These are phyloP conservation scores for Cladopsammia gracilis DNA, from an alignment of 64 coral and sea anemone species.

Conservation along the genomic window DNA sequence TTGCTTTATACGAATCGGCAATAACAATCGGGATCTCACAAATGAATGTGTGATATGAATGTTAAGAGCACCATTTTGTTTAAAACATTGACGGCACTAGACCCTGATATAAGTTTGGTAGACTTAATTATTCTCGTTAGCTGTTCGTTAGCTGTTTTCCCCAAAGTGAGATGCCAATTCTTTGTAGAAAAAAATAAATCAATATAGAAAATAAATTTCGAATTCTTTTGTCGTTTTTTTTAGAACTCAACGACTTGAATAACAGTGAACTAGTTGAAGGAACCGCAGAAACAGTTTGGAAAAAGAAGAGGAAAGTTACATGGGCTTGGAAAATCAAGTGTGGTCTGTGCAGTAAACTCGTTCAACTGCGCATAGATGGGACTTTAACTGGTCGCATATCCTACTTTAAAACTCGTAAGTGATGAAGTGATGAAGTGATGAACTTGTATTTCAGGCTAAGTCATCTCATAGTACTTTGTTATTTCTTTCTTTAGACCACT, in stretches of 20 bases:
- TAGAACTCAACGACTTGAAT: slow-evolving; percentile 28
- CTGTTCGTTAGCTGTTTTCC: slow-evolving; percentile 45
- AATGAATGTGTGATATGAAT: slow-evolving; percentile 44
- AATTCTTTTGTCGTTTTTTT: slow-evolving; percentile 51
- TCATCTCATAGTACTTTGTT: slow-evolving; percentile 32
- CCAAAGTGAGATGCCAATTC: slow-evolving; percentile 10
- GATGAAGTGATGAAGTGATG: not conserved
- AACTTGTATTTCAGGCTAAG: not conserved
- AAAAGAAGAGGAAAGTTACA: slow-evolving; percentile 49
- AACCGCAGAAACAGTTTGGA: slow-evolving; percentile 32
- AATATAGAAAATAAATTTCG: slow-evolving; percentile 48
- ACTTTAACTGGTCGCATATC: not conserved
- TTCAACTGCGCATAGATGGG: slow-evolving; percentile 50
- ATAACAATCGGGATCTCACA: not conserved
- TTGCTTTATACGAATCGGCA: too few relatives aligned
- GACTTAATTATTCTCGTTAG: slow-evolving; percentile 16
- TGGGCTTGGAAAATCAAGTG: slow-evolving; percentile 61
- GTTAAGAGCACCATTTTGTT: slow-evolving; percentile 20
- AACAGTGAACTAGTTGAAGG: slow-evolving; percentile 49
- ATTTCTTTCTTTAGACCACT: slow-evolving; percentile 60
- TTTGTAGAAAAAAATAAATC: slow-evolving; percentile 2
- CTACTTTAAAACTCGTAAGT: too few relatives aligned
- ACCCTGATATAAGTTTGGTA: too few relatives aligned
- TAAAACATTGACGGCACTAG: slow-evolving; percentile 21
- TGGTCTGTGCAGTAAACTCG: slow-evolving; percentile 18